A percentile compares a stretch with the other conserved stretches of the same genome.
Evolutionary conservation across 1,140 invertebrate genomes (phyloP).

Genomic region (Asobara japonica): DNA sequence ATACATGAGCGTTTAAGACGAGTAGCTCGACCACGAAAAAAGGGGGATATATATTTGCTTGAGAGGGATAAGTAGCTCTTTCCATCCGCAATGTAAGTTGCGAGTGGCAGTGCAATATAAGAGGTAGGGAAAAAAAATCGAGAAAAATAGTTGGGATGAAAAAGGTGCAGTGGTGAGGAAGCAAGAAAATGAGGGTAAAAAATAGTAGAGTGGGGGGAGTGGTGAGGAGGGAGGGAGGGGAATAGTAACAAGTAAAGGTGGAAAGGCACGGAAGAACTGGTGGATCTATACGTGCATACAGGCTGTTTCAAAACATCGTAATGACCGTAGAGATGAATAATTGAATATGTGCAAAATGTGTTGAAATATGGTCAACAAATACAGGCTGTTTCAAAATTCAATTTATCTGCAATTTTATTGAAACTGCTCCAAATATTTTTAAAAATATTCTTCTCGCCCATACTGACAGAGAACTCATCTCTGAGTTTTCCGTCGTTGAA

Average conservation of each 20-base stretch:
- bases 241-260: constrained; percentile 16
- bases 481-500: no score
- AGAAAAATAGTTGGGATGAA: not conserved
- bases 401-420: no score
- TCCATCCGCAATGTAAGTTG: constrained; percentile 26
- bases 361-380: no score
- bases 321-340: no score
- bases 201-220: not conserved
- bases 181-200: constrained; percentile 6
- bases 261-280: constrained; percentile 26
- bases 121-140: not conserved
- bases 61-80: constrained; percentile 26
- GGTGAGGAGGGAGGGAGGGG: not conserved
- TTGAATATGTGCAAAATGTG: no score
- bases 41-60: constrained; percentile 23
- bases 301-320: no score
- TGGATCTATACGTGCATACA: constrained; percentile 62
- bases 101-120: constrained; percentile 1
- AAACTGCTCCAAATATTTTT: no score
- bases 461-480: no score
- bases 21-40: not conserved
- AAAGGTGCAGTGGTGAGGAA: not conserved
- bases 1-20: not conserved
- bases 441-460: no score
- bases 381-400: no score